Evolutionary conservation across 1,140 invertebrate species (phyloP).

Genomic region (Epicauta chinensis): DNA sequence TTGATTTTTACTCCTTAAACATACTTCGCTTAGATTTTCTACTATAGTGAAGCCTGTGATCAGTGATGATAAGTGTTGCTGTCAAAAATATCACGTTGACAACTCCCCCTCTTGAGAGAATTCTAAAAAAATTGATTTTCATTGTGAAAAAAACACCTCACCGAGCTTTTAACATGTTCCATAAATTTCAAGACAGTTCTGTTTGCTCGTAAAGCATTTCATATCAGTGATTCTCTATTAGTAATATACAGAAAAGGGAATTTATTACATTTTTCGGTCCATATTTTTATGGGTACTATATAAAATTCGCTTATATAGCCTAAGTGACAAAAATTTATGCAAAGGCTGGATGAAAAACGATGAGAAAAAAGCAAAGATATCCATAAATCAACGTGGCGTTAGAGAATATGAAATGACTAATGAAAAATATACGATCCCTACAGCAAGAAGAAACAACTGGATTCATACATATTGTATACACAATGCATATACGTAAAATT

Average conservation of each 20-base stretch:
- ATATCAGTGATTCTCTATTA: slow-evolving; percentile 18
- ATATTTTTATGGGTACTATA: slow-evolving; percentile 24
- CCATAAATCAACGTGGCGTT: slow-evolving; percentile 23
- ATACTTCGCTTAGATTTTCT: too few species aligned
- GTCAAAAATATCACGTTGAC: too few species aligned
- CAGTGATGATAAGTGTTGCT: too few species aligned
- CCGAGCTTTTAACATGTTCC: slow-evolving; percentile 3
- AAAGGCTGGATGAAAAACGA: slow-evolving; percentile 24
- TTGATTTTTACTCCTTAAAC: too few species aligned
- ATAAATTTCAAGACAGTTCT: slow-evolving; percentile 10
- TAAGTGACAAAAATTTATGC: slow-evolving; percentile 29
- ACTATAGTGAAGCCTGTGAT: too few species aligned
- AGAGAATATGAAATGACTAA: slow-evolving; percentile 11
- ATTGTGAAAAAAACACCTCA: too few species aligned
- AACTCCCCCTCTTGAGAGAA: too few species aligned
- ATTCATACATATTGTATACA: too few species aligned
- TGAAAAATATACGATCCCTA: slow-evolving; percentile 23
- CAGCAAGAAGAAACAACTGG: slow-evolving; percentile 12
- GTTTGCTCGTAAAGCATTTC: slow-evolving; percentile 18
- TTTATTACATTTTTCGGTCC: slow-evolving; percentile 24
- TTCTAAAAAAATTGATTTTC: too few species aligned
- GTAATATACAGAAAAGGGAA: slow-evolving; percentile 15
- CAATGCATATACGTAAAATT: too few species aligned
- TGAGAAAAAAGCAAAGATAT: slow-evolving; percentile 12
- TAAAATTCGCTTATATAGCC: slow-evolving; percentile 29